Evolutionary conservation across 2,888 invertebrate species (phyloP).

Genomic region (Drosophila rellima): DNA sequence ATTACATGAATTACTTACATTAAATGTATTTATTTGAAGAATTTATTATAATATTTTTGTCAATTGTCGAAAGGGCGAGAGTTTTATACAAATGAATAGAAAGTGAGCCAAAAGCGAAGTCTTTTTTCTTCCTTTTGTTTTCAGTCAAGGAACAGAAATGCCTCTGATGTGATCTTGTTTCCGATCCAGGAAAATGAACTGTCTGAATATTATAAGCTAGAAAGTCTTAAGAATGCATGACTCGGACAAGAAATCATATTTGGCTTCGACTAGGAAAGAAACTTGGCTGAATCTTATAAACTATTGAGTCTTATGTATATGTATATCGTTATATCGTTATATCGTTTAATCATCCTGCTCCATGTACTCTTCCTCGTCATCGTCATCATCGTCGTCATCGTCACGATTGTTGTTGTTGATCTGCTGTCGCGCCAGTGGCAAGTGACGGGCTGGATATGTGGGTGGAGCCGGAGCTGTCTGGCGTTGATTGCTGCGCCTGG

Average conservation of each 20-base stretch:
- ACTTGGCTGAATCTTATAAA: background rate
- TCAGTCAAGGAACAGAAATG: background rate
- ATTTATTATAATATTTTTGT: background rate
- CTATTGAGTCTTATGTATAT: conserved; percentile 35
- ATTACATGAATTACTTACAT: conserved; percentile 5
- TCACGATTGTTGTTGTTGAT: conserved; percentile 52
- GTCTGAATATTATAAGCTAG: conserved; percentile 1
- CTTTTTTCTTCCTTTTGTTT: background rate
- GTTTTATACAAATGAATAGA: conserved; percentile 32
- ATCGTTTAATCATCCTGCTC: conserved; percentile 21
- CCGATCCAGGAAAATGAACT: background rate
- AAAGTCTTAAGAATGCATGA: background rate
- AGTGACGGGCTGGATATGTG: background rate
- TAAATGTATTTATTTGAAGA: background rate
- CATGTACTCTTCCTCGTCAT: conserved; percentile 35
- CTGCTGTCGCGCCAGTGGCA: background rate
- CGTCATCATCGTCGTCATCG: conserved; percentile 32
- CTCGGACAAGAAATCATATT: conserved; percentile 6
- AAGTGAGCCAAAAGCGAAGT: background rate
- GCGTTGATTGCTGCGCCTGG: conserved; percentile 1
- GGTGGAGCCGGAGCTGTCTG: background rate
- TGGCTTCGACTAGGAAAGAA: conserved; percentile 36
- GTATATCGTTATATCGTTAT: background rate
- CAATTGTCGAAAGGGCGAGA: background rate
- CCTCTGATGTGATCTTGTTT: background rate